Evolutionary conservation across 1,140 invertebrate genomes (phyloP).

Genomic region (Drusus annulatus): DNA sequence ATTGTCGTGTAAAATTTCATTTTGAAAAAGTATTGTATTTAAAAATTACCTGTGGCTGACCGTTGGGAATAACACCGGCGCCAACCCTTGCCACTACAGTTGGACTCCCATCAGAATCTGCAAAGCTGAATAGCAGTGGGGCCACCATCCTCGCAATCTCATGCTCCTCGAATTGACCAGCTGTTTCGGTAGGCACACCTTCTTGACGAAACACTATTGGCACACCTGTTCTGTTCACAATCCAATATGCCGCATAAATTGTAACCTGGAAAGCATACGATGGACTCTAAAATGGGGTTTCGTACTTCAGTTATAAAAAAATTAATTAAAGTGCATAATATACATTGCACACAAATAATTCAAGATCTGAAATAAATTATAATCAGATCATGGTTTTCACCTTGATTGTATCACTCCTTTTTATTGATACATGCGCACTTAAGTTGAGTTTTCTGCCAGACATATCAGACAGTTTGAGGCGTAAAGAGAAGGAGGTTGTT

Average conservation of each 20-base stretch:
- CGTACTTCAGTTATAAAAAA: no score
- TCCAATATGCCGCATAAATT: conserved; percentile 92
- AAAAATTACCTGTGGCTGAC: conserved; percentile 71
- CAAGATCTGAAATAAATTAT: no score
- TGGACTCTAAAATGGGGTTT: no score
- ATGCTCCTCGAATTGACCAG: conserved; percentile 96
- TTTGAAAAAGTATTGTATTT: no score
- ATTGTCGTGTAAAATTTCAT: no score
- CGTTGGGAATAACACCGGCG: conserved; percentile 76
- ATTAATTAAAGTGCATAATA: no score
- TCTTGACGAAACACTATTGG: conserved; percentile 96
- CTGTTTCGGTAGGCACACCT: conserved; percentile 82
- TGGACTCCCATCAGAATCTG: conserved; percentile 86
- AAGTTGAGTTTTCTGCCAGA: conserved; percentile 82
- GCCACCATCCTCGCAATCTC: conserved; percentile 93
- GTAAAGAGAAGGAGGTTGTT: conserved; percentile 66
- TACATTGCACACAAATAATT: no score
- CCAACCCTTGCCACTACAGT: conserved; percentile 81
- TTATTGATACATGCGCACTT: conserved; percentile 74
- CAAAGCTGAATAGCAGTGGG: conserved; percentile 95
- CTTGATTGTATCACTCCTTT: conserved; percentile 71
- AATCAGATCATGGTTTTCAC: conserved; percentile 59
- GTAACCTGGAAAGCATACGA: conserved; percentile 74
- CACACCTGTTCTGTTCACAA: conserved; percentile 95
- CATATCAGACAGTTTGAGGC: conserved; percentile 76